These are phyloP conservation scores for Hemicordylus capensis DNA, from an alignment of 2,113 vertebrate species.

Conservation along the genomic window DNA sequence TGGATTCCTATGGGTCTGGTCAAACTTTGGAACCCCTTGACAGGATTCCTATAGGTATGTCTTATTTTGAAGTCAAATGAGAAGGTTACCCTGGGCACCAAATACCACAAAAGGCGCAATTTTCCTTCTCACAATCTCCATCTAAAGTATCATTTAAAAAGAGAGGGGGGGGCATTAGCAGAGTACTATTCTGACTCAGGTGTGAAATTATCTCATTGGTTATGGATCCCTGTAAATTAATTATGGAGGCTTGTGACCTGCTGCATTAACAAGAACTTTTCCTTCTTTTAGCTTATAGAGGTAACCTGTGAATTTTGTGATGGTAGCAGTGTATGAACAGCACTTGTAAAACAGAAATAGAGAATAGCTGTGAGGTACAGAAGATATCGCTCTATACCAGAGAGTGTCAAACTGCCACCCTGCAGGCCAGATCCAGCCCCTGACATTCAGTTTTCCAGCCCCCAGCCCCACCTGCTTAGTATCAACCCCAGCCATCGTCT, in stretches of 20 bases:
- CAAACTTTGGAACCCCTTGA: background rate
- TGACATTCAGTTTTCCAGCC: no score
- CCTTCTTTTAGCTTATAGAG: conserved; percentile 27
- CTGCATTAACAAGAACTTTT: conserved; percentile 39
- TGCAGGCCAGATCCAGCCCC: no score
- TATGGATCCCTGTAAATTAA: conserved; percentile 25
- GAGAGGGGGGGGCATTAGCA: background rate
- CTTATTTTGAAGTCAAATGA: background rate
- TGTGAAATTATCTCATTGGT: background rate
- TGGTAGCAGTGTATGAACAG: conserved; percentile 40
- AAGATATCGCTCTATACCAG: conserved; percentile 3
- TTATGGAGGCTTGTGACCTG: conserved; percentile 45
- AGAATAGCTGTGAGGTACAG: conserved; percentile 28
- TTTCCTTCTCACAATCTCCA: background rate
- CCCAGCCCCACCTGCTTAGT: no score
- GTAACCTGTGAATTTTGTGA: conserved; percentile 19
- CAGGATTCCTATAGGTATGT: background rate
- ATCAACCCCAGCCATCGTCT: no score
- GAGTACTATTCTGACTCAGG: background rate
- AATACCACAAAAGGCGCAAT: background rate
- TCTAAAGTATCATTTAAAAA: background rate
- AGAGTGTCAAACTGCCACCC: no score
- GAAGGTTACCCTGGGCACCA: background rate
- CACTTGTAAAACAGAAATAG: conserved; percentile 38
- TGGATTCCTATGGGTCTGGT: background rate